Evolutionary conservation across 92 coral and sea anemone species (phyloP).

Genomic region (Epizoanthus stellaris): DNA sequence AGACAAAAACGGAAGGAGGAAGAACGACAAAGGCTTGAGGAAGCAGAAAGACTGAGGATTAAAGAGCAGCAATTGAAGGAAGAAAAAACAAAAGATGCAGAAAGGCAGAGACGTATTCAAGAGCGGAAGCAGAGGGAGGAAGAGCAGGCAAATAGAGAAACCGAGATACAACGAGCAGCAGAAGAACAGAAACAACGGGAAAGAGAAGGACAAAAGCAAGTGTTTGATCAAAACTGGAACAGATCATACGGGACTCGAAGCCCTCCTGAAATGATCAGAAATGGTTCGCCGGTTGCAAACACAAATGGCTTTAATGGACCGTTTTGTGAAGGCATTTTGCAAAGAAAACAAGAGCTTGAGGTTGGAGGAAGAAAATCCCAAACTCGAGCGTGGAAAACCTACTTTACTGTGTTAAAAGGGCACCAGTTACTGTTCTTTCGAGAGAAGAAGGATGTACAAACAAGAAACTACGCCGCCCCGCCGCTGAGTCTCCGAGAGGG

Average conservation of each 20-base stretch:
- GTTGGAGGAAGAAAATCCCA: conserved; percentile 72
- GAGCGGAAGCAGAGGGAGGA: conserved; percentile 38
- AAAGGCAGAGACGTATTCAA: conserved; percentile 30
- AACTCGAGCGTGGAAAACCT: conserved; percentile 86
- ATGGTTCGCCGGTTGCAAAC: conserved; percentile 34
- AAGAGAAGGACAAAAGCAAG: conserved; percentile 28
- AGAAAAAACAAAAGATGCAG: conserved; percentile 39
- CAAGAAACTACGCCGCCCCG: conserved; percentile 67
- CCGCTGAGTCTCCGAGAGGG: conserved; percentile 73
- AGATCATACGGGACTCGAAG: conserved; percentile 5
- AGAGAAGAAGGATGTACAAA: conserved; percentile 70
- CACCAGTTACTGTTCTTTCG: conserved; percentile 72
- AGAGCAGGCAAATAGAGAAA: conserved; percentile 38
- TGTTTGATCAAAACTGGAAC: conserved; percentile 30
- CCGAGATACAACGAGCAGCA: conserved; percentile 30
- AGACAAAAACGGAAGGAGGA: conserved; percentile 40
- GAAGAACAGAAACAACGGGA: conserved; percentile 44
- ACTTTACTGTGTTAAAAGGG: conserved; percentile 77
- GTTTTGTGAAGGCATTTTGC: conserved; percentile 79
- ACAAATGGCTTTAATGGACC: conserved; percentile 21
- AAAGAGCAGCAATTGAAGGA: conserved; percentile 35
- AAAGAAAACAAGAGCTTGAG: conserved; percentile 86
- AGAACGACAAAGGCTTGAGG: conserved; percentile 33
- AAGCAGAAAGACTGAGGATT: conserved; percentile 36
- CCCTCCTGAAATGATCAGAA: conserved; percentile 52